A percentile compares a stretch with the other conserved stretches of the same genome.
These are phyloP conservation scores for Pycnomerus fuliginosus DNA, from an alignment of 2,888 invertebrate species.

Conservation along the genomic window DNA sequence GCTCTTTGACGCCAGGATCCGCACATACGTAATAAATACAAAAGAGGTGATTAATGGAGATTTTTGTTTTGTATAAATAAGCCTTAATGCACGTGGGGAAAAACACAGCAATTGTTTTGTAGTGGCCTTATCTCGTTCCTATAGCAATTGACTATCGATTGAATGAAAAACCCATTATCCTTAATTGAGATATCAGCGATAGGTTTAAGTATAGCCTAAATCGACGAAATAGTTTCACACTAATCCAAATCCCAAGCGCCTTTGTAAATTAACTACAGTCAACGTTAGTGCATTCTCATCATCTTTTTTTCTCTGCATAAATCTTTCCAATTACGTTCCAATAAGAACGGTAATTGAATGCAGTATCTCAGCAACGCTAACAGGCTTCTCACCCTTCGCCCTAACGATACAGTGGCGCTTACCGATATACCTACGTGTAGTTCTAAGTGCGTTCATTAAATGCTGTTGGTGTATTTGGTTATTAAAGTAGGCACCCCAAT, in stretches of 20 bases:
- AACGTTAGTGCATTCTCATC: too few species aligned
- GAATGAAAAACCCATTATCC: too few species aligned
- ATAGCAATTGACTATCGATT: too few species aligned
- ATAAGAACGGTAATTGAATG: conserved; percentile 25
- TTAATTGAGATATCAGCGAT: too few species aligned
- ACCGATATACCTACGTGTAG: conserved; percentile 22
- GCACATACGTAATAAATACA: conserved; percentile 8
- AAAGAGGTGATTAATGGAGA: conserved; percentile 13
- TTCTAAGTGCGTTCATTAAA: conserved; percentile 46
- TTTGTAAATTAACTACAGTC: too few species aligned
- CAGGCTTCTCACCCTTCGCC: conserved; percentile 19
- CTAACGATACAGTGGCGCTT: conserved; percentile 27
- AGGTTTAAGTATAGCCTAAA: too few species aligned
- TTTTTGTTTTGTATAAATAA: conserved; percentile 15
- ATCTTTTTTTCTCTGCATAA: conserved; percentile 12
- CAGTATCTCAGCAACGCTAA: conserved; percentile 20
- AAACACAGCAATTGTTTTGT: too few species aligned
- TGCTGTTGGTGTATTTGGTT: conserved; percentile 50
- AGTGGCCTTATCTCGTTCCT: too few species aligned
- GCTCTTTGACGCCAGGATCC: conserved; percentile 11
- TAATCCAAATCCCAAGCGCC: too few species aligned
- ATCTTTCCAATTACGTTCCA: conserved; percentile 19
- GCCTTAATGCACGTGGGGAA: too few species aligned
- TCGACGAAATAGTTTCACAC: too few species aligned
- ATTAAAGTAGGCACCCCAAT: conserved; percentile 44